Percentiles rank a stretch among this genome's conserved stretches.
Evolutionary conservation across 2,113 vertebrate genomes (phyloP).

Genomic region (Cervus canadensis): DNA sequence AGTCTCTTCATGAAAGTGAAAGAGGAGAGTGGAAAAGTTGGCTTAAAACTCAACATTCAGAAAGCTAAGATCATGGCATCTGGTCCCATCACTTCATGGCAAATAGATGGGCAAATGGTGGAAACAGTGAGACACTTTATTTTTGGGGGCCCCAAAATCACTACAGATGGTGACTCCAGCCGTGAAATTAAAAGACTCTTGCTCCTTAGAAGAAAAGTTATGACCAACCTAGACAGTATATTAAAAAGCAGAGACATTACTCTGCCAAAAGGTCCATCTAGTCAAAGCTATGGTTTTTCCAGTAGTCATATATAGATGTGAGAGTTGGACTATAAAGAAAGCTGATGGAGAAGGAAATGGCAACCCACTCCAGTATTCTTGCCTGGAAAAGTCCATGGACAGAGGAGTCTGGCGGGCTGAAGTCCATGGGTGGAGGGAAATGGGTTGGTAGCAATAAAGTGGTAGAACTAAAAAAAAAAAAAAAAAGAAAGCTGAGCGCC

Average conservation of each 20-base stretch:
- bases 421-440: no score
- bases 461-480: no score
- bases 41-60: background rate
- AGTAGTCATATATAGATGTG: background rate
- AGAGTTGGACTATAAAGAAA: background rate
- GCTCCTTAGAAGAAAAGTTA: background rate
- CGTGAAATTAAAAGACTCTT: background rate
- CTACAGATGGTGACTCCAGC: background rate
- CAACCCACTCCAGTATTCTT: no score
- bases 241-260: background rate
- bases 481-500: background rate
- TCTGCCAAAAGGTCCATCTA: background rate
- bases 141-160: background rate
- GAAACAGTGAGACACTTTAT: background rate
- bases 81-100: background rate
- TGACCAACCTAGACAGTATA: background rate
- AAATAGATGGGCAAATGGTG: background rate
- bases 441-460: no score
- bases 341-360: background rate
- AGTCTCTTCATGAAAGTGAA: background rate
- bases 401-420: no score
- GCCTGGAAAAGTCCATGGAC: no score
- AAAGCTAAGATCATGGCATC: background rate
- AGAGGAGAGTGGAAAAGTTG: background rate
- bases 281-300: background rate